These are phyloP conservation scores for Malurus cyaneus DNA, from an alignment of 2,113 vertebrate genomes.

Conservation along the genomic window DNA sequence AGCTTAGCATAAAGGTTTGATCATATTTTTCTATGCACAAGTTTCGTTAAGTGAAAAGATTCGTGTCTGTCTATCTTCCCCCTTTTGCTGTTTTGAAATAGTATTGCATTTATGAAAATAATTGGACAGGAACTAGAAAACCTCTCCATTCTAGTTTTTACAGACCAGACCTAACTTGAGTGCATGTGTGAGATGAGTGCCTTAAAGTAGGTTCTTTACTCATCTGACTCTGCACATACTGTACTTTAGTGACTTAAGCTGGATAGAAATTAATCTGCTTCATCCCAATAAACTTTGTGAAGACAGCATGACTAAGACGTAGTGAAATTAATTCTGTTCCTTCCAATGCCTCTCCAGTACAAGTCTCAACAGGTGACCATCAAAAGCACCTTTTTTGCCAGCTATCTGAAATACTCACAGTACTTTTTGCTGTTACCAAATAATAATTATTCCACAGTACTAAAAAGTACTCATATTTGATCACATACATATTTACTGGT, in stretches of 20 bases:
- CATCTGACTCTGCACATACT: neutral
- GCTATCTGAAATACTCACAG: neutral
- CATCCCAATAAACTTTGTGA: neutral
- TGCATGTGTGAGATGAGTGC: neutral
- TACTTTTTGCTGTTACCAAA: neutral
- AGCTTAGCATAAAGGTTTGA: neutral
- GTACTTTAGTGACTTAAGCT: neutral
- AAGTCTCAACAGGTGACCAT: neutral
- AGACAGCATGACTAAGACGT: neutral
- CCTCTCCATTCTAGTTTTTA: neutral
- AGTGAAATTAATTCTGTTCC: neutral
- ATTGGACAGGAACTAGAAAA: neutral
- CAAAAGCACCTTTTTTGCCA: neutral
- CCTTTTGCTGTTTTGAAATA: neutral
- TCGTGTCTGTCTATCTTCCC: accelerated
- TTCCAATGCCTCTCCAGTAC: neutral
- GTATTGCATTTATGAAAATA: neutral
- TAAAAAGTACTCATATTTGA: neutral
- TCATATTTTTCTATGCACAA: neutral
- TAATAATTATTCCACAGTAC: neutral
- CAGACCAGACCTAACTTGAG: neutral
- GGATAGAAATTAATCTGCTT: neutral
- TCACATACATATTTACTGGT: neutral
- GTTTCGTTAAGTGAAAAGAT: neutral
- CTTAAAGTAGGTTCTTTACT: neutral